Evolutionary conservation across 2,888 invertebrate genomes (phyloP), one percentile per base, ranked within the genome.

Genomic region (Arrhopalites spinosus): DNA sequence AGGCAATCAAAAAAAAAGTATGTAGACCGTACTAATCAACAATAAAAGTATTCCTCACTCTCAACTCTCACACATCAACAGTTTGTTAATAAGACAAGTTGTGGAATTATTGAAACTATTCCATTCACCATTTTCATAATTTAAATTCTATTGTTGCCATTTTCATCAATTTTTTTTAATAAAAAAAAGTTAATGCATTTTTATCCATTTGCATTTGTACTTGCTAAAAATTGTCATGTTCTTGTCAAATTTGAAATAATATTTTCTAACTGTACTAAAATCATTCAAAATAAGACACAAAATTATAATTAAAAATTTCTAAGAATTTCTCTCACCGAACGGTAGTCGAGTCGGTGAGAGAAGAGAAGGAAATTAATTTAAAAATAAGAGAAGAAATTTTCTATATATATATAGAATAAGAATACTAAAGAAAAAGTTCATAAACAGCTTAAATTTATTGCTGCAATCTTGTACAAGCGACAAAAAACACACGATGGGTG

Each of bases 11-110:
- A 11, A 11, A 36, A 11, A 47, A 27, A 72, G 43, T 63, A 72
- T 72, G 27, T 72, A 72, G 72, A 72, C 72, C 72, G 63, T 72
- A 50, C 23, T 64, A 63, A 64, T 64, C 72, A 72, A 63, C 72
- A 72, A 72, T 64, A 63, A 72, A 63, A 72, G 25, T 23, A 15
- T 47, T 71, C 23, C 36, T 36, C 59, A n/a, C 59, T 59, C 59
- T 27, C 36, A 36, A 30, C 64, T 30, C 20, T 61, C 27, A 8
- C 29, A 27, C 23, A 27, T 63, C 30, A 63, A 23, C 5, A 23
- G 15, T 61, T 17, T 56, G n/a, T n/a, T n/a, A n/a, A n/a, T n/a
- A n/a, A 36, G 36, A 3, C 36, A 36, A 3, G 36, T 36, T 36
- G 45, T 20, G 2, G 15, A 43, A 68, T 68, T n/a, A 68, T 61